Conservation (phyloP, 2,888 invertebrate genomes). For the Calameuta idolon region DNA sequence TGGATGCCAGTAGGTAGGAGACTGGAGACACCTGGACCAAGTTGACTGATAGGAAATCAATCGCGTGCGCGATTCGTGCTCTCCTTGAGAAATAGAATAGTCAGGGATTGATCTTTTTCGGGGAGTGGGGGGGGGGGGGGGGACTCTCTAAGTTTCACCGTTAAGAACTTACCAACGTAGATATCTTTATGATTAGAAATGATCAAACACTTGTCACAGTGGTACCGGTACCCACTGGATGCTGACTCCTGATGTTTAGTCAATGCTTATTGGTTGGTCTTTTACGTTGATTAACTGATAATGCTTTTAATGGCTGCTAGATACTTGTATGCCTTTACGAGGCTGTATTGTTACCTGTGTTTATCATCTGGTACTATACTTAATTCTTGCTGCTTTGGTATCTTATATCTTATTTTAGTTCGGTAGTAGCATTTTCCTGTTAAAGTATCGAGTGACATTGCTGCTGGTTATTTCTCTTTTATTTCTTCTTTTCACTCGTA, state of each 20-base stretch:
- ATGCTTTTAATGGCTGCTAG: neutral
- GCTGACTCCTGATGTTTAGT: neutral
- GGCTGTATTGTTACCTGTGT: neutral
- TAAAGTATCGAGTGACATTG: neutral
- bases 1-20: neutral
- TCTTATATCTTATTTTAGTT: neutral
- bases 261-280: neutral
- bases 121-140: neutral
- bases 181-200: neutral
- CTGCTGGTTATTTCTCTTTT: neutral
- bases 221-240: neutral
- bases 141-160: neutral
- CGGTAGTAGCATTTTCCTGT: neutral
- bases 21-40: neutral
- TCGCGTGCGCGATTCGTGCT: neutral
- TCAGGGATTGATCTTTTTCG: neutral
- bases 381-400: neutral
- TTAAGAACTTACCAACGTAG: neutral
- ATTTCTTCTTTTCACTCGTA: neutral
- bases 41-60: neutral
- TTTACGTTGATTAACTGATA: neutral
- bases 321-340: neutral
- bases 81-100: neutral
- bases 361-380: neutral
- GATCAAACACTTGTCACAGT: neutral